These are phyloP conservation scores for Pseudochaenichthys georgianus DNA, from an alignment of 2,797 vertebrate genomes.

Conservation along the genomic window DNA sequence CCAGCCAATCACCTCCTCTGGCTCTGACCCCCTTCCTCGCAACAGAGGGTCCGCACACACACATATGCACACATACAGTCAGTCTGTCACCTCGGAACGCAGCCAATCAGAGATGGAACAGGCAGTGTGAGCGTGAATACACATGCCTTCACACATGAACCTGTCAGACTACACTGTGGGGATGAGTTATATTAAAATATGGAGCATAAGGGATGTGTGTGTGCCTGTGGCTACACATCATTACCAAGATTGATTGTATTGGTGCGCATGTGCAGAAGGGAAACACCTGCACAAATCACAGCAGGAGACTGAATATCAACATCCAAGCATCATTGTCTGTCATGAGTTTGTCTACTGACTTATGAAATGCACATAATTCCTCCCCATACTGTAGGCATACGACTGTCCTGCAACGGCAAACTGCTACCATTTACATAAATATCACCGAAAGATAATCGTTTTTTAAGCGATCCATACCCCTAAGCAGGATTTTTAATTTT, in stretches of 20 bases:
- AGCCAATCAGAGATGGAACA: conserved; percentile 25
- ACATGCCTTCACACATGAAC: conserved; percentile 23
- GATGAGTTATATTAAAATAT: background rate
- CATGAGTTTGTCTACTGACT: conserved; percentile 22
- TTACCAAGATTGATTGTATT: background rate
- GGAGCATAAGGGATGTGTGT: background rate
- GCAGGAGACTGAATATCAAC: conserved; percentile 10
- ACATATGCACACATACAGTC: conserved; percentile 13
- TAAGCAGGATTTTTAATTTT: conserved; percentile 15
- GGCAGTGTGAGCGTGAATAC: conserved; percentile 15
- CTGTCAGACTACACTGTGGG: conserved; percentile 5
- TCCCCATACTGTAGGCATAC: conserved; percentile 16
- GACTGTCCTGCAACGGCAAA: background rate
- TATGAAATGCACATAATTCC: conserved; percentile 37
- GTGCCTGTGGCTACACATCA: background rate
- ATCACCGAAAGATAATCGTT: background rate
- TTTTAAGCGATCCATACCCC: background rate
- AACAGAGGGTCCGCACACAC: conserved; percentile 49
- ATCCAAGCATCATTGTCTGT: conserved; percentile 7
- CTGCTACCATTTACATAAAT: background rate
- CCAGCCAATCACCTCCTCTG: conserved; percentile 67
- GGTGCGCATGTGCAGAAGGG: conserved; percentile 10
- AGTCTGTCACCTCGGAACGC: conserved; percentile 39
- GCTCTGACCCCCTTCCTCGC: conserved; percentile 52
- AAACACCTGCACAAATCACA: conserved; percentile 49